Conservation (phyloP, 2,113 vertebrate species). For the Boleophthalmus pectinirostris region DNA sequence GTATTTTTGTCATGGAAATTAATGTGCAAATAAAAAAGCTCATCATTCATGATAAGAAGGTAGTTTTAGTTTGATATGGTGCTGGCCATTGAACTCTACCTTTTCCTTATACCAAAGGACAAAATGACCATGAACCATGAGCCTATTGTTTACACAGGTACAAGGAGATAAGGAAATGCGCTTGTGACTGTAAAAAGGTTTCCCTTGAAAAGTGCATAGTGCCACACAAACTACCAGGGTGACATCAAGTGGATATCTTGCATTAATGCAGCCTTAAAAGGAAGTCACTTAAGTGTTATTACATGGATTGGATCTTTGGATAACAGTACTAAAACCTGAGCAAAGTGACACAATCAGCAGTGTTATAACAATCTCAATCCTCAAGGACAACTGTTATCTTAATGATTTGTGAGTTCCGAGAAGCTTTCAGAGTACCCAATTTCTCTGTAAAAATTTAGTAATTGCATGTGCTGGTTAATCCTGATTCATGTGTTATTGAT, state of each 20-base stretch:
- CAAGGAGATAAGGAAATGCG: background rate
- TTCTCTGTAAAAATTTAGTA: no score
- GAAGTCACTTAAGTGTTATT: background rate
- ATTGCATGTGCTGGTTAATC: no score
- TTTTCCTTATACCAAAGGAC: background rate
- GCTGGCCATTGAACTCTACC: background rate
- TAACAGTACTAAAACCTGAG: no score
- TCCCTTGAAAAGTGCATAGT: background rate
- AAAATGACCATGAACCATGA: background rate
- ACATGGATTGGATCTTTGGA: background rate
- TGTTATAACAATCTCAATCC: no score
- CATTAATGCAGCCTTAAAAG: slow-evolving; percentile 14
- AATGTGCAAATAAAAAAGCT: background rate
- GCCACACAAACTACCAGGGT: slow-evolving; percentile 13
- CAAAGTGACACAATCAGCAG: no score
- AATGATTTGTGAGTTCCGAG: no score
- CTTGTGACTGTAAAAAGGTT: no score
- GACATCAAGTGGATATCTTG: slow-evolving; percentile 46
- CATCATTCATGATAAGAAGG: background rate
- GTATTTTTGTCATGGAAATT: background rate
- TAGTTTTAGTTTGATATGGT: background rate
- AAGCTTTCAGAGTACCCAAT: no score
- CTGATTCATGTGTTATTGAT: background rate
- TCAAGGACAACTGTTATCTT: no score
- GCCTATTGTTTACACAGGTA: background rate